Evolutionary conservation across 2,888 invertebrate genomes (phyloP), one percentile per base, ranked within the genome.

Genomic region (Abrostola triplasia): DNA sequence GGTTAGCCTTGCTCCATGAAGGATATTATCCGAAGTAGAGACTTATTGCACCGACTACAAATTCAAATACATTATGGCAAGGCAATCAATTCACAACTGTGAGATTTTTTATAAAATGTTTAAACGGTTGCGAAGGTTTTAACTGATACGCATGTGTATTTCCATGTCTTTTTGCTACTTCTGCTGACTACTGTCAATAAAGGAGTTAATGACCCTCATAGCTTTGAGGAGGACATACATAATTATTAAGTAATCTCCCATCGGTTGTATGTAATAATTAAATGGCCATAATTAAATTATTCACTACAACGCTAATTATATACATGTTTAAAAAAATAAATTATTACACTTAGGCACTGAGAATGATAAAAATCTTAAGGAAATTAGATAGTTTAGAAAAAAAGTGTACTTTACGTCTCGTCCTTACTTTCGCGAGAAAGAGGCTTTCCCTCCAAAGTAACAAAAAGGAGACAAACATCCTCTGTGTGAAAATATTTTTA

Each of bases 61-160:
- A 24, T 24, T 24, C 24, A 24, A 24, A 24, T 2, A 24, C 24
- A 24, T 24, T 24, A 24, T 24, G n/a, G n/a, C n/a, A n/a, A n/a
- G n/a, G n/a, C n/a, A n/a, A 4, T 24, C 24, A 4, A 24, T 2
- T 24, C 24, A 4, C 1, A 24, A 24, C 24, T 24, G 24, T 24
- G 24, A 24, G 24, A 24, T 24, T 24, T n/a, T 24, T 24, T 24
- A 24, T 24, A 24, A 24, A 4, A 24, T 41, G 8, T 37, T 47
- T 35, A 7, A 73, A 44, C 5, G 50, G 57, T 73, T 63, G 69
- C 57, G 40, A 68, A 53, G 13, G 37, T 51, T 51, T 12, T 24
- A 11, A 36, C 36, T 36, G 41, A 41, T 44, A 9, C 12, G 40
- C 24, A 24, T 24, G 51, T 56, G 13, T 41, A n/a, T 8, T 41